A percentile compares a stretch with the other conserved stretches of the same genome.
Evolutionary conservation across 2,113 vertebrate species (phyloP).

Genomic region (Balaeniceps rex): DNA sequence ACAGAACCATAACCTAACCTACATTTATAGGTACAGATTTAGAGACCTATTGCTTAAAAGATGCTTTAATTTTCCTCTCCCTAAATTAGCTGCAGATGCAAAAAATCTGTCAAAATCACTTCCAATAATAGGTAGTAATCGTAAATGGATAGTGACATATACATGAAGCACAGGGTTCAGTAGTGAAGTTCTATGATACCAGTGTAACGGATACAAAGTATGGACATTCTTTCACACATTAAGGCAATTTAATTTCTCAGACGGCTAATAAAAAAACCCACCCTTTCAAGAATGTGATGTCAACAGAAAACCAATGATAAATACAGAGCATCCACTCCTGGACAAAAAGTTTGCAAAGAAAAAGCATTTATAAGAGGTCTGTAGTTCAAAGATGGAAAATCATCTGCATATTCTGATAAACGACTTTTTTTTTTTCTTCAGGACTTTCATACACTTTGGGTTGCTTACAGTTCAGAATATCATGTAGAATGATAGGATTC

Average conservation of each 20-base stretch:
- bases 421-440: neutral
- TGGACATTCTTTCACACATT: neutral
- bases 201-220: neutral
- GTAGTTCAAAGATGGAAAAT: neutral
- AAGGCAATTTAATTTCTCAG: neutral
- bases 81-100: neutral
- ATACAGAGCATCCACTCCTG: neutral
- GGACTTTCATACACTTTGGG: neutral
- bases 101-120: neutral
- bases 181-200: neutral
- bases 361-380: neutral
- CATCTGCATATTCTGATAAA: neutral
- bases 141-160: neutral
- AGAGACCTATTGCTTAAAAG: neutral
- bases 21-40: neutral
- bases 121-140: neutral
- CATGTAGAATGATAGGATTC: neutral
- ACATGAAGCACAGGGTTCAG: neutral
- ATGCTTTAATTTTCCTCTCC: neutral
- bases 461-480: neutral
- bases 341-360: neutral
- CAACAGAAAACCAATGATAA: neutral
- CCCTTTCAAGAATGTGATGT: neutral
- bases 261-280: neutral
- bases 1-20: neutral